These are phyloP conservation scores for Tinea pellionella DNA, from an alignment of 2,888 invertebrate species.

Conservation along the genomic window DNA sequence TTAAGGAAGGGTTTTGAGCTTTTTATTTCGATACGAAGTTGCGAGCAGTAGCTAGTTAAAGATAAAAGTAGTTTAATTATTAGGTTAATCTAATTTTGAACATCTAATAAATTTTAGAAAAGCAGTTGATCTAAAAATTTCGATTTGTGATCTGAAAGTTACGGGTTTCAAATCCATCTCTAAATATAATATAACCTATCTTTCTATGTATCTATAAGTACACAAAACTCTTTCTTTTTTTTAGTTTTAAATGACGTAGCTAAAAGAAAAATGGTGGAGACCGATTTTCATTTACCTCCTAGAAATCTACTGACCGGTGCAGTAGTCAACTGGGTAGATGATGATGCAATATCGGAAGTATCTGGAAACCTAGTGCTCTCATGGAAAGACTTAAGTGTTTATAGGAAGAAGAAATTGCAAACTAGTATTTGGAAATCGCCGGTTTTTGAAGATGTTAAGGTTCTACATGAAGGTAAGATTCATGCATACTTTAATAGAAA, in stretches of 20 bases:
- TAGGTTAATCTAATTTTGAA: too few species aligned
- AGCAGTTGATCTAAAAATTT: too few species aligned
- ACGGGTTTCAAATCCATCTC: too few species aligned
- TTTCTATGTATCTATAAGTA: too few species aligned
- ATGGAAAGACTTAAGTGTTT: constrained; percentile 67
- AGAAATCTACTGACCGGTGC: constrained; percentile 57
- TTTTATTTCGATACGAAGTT: too few species aligned
- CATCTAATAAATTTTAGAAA: too few species aligned
- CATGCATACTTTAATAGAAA: neutral
- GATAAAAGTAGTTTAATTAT: too few species aligned
- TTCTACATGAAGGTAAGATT: constrained; percentile 64
- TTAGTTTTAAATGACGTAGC: neutral
- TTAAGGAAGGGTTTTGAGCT: too few species aligned
- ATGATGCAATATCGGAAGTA: constrained; percentile 10
- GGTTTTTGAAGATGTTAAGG: constrained; percentile 58
- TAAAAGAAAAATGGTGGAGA: constrained; percentile 32
- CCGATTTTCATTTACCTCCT: constrained; percentile 42
- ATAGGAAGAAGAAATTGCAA: constrained; percentile 54
- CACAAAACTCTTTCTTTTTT: too few species aligned
- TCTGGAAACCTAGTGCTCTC: constrained; percentile 56
- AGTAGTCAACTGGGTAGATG: constrained; percentile 50
- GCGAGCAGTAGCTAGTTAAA: too few species aligned
- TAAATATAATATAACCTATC: too few species aligned
- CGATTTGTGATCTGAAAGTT: too few species aligned
- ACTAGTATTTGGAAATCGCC: constrained; percentile 61